Evolutionary conservation across 2,113 vertebrate genomes (phyloP).

Genomic region (Agelaius phoeniceus): DNA sequence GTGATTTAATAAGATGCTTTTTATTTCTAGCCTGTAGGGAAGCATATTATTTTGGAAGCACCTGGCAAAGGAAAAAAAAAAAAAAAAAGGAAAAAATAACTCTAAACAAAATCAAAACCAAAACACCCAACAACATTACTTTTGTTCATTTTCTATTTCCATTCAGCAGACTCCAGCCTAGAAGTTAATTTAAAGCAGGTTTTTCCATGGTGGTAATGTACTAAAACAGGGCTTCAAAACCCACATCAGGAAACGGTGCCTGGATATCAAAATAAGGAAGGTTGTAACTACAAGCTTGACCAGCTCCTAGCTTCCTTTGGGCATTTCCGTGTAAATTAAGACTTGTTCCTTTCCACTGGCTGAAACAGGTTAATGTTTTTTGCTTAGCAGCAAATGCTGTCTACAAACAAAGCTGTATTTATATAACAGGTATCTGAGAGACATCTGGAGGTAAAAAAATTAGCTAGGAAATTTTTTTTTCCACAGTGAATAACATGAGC

Average conservation of each 20-base stretch:
- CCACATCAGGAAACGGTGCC: background rate
- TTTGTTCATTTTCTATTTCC: conserved; percentile 16
- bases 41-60: conserved; percentile 45
- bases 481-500: background rate
- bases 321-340: conserved; percentile 13
- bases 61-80: background rate
- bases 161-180: background rate
- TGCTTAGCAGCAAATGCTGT: background rate
- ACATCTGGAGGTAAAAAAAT: background rate
- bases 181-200: conserved; percentile 48
- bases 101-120: background rate
- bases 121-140: background rate
- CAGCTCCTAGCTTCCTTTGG: conserved; percentile 2
- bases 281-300: background rate
- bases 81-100: background rate
- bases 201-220: conserved; percentile 1
- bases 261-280: background rate
- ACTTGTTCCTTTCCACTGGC: background rate
- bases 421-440: background rate
- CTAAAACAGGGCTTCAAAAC: background rate
- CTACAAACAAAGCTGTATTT: background rate
- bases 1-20: conserved; percentile 71
- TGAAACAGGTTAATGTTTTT: conserved; percentile 13
- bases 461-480: background rate
- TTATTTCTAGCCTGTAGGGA: conserved; percentile 55